A percentile compares a stretch with the other conserved stretches of the same genome.
Evolutionary conservation across 1,140 invertebrate genomes (phyloP).

Genomic region (Apis mellifera): DNA sequence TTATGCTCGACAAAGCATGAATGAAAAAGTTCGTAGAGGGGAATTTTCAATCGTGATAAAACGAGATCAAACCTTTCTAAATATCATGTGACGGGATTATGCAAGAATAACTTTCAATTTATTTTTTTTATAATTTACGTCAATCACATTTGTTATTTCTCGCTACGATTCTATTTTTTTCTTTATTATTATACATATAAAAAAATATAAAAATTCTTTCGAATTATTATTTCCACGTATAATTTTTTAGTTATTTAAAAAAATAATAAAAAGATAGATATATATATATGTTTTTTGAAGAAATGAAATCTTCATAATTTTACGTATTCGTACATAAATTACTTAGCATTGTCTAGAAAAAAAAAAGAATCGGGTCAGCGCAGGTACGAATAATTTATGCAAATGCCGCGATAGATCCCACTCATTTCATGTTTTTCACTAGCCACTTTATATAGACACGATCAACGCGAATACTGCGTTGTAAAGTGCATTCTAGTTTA

Average conservation of each 20-base stretch:
- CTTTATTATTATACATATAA: not conserved
- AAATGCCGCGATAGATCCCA: conserved; percentile 25
- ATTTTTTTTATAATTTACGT: not conserved
- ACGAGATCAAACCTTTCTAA: conserved; percentile 12
- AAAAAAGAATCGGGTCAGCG: conserved; percentile 12
- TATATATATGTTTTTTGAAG: not conserved
- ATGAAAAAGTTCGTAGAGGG: not conserved
- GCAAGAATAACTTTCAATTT: conserved; percentile 4
- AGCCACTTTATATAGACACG: conserved; percentile 34
- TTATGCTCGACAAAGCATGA: conserved; percentile 15
- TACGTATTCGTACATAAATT: not conserved
- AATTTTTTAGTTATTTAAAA: not conserved
- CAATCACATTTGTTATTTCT: not conserved
- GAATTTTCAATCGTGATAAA: not conserved
- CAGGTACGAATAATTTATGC: conserved; percentile 30
- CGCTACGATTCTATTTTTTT: not conserved
- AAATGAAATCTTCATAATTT: not conserved
- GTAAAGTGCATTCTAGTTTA: conserved; percentile 37
- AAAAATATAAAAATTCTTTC: too few relatives aligned
- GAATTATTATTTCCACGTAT: too few relatives aligned
- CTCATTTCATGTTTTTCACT: conserved; percentile 11
- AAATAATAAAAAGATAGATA: not conserved
- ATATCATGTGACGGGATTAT: conserved; percentile 1
- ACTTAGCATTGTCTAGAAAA: not conserved
- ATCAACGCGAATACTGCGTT: conserved; percentile 24